Evolutionary conservation across 2,797 vertebrate genomes (phyloP).

Genomic region (Chaenodraco wilsoni): DNA sequence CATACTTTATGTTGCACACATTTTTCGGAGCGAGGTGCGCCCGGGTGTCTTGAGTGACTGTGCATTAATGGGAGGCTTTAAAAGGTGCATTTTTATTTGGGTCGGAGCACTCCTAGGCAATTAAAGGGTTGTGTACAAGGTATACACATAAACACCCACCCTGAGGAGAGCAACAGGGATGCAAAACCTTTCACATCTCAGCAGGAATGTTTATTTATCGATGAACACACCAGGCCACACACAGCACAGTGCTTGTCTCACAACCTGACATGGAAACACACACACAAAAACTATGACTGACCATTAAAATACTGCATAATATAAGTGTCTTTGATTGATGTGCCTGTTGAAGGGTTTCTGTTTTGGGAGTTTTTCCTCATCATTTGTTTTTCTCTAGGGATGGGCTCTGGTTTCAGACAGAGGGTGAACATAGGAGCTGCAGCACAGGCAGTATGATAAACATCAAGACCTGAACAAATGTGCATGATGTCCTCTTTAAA

Average conservation of each 20-base stretch:
- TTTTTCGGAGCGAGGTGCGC: conserved; percentile 17
- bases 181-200: conserved; percentile 60
- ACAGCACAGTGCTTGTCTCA: conserved; percentile 27
- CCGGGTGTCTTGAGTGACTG: conserved; percentile 42
- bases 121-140: conserved; percentile 52
- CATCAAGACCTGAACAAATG: too few relatives aligned
- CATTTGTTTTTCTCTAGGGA: too few relatives aligned
- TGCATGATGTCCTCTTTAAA: not conserved
- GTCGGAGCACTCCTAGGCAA: conserved; percentile 52
- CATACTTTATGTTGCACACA: conserved; percentile 14
- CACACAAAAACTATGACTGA: conserved; percentile 31
- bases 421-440: too few relatives aligned
- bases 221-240: conserved; percentile 49
- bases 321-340: conserved; percentile 14
- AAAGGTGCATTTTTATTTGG: conserved; percentile 64
- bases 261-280: conserved; percentile 32
- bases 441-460: too few relatives aligned
- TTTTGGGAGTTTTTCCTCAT: too few relatives aligned
- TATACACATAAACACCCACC: conserved; percentile 11
- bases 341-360: too few relatives aligned
- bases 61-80: conserved; percentile 49
- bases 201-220: conserved; percentile 56
- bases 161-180: conserved; percentile 50
- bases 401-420: too few relatives aligned
- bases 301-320: conserved; percentile 23